Evolutionary conservation across 2,113 vertebrate genomes (phyloP).

Genomic region (Forbesichthys agassizii): DNA sequence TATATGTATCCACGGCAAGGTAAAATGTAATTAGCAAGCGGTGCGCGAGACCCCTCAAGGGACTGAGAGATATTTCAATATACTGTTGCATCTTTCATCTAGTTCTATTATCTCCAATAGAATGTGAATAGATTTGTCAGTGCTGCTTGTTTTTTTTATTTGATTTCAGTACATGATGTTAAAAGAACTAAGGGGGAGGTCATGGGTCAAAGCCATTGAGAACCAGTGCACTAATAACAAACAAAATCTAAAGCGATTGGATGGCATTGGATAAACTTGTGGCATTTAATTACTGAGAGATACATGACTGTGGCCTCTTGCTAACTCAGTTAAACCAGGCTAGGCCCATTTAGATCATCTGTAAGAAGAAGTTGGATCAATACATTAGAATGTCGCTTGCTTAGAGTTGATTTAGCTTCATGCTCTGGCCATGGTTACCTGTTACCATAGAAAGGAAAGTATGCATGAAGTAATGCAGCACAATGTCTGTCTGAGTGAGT

Average conservation of each 20-base stretch:
- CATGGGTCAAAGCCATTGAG: not conserved
- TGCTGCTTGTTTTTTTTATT: no score
- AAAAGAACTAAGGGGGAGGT: no score
- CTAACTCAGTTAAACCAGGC: conserved; percentile 29
- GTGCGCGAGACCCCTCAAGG: no score
- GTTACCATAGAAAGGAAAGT: no score
- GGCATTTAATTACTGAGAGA: conserved; percentile 36
- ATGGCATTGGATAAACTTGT: conserved; percentile 34
- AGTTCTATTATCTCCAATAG: no score
- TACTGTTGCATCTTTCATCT: no score
- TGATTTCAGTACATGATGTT: no score
- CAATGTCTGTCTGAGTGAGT: not conserved
- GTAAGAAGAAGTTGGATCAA: not conserved
- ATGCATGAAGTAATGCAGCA: not conserved
- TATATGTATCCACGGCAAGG: conserved; percentile 43
- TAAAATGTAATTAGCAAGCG: conserved; percentile 44
- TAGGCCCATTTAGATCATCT: not conserved
- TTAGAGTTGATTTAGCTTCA: conserved; percentile 25
- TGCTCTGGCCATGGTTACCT: not conserved
- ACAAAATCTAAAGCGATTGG: conserved; percentile 1
- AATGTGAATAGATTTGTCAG: no score
- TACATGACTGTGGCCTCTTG: conserved; percentile 5
- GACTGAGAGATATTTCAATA: no score
- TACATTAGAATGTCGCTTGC: not conserved
- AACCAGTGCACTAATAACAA: conserved; percentile 2